Conservation (phyloP, 2,888 invertebrate species). For the Andrena fulva region DNA sequence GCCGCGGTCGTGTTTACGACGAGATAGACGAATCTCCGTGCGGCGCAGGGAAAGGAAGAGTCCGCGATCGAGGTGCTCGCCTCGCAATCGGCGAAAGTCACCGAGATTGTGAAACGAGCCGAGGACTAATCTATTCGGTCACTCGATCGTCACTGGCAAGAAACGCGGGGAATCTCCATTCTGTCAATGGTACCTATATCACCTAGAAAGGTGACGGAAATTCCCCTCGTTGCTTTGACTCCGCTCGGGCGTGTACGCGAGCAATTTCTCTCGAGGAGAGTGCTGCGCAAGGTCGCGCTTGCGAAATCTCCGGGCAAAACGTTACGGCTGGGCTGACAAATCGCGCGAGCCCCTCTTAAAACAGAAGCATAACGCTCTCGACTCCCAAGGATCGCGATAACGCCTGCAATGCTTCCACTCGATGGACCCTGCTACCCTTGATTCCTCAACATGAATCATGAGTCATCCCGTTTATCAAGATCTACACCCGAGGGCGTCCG, state of each 20-base stretch:
- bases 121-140: not conserved
- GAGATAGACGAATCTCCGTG: too few relatives aligned
- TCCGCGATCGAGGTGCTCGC: not conserved
- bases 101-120: not conserved
- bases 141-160: not conserved
- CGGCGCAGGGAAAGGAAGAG: not conserved
- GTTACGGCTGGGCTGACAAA: not conserved
- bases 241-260: not conserved
- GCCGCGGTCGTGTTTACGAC: too few relatives aligned
- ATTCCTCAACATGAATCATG: too few relatives aligned
- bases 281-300: conserved; percentile 42
- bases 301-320: conserved; percentile 25
- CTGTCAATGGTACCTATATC: not conserved
- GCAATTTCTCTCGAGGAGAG: not conserved
- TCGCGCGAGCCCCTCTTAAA: not conserved
- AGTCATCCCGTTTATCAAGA: too few relatives aligned
- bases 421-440: too few relatives aligned
- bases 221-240: not conserved
- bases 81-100: conserved; percentile 4
- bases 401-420: too few relatives aligned
- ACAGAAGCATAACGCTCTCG: not conserved
- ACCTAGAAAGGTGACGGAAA: not conserved
- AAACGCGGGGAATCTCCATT: not conserved
- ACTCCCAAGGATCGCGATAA: not conserved
- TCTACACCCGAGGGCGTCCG: too few relatives aligned